Evolutionary conservation across 2,113 vertebrate genomes (phyloP).

Genomic region (Mastomys coucha): DNA sequence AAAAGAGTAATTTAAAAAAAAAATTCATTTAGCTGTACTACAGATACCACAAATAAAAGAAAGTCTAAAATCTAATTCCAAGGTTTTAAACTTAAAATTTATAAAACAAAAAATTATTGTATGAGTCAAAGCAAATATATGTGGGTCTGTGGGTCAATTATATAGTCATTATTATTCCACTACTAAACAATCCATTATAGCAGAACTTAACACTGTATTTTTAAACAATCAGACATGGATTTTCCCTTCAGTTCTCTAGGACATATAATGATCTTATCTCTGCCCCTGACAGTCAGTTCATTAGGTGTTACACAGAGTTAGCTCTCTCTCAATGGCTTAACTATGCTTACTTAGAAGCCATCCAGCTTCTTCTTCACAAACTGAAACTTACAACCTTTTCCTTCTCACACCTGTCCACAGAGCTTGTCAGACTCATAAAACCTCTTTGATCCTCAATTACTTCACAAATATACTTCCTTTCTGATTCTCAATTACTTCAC

Average conservation of each 20-base stretch:
- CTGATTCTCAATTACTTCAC: background rate
- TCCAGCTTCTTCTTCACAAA: background rate
- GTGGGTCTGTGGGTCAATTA: constrained; percentile 9
- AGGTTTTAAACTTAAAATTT: constrained; percentile 16
- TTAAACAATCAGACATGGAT: background rate
- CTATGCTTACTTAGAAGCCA: background rate
- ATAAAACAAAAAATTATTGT: background rate
- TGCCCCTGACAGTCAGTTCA: background rate
- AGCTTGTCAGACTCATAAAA: background rate
- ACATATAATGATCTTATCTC: background rate
- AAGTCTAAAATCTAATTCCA: constrained; percentile 5
- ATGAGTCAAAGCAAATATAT: constrained; percentile 25
- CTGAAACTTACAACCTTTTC: background rate
- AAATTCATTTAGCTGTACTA: constrained; percentile 23
- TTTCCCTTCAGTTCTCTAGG: constrained; percentile 1
- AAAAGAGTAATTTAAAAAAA: background rate
- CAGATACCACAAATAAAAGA: background rate
- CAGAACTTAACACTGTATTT: background rate
- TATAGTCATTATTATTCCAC: constrained; percentile 14
- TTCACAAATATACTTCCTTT: constrained; percentile 20
- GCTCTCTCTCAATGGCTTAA: background rate
- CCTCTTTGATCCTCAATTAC: background rate
- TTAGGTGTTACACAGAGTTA: background rate
- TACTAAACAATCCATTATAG: background rate
- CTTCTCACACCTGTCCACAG: background rate